These are phyloP conservation scores for Mormoops blainvillei DNA, from an alignment of 2,113 vertebrate genomes.

Conservation along the genomic window DNA sequence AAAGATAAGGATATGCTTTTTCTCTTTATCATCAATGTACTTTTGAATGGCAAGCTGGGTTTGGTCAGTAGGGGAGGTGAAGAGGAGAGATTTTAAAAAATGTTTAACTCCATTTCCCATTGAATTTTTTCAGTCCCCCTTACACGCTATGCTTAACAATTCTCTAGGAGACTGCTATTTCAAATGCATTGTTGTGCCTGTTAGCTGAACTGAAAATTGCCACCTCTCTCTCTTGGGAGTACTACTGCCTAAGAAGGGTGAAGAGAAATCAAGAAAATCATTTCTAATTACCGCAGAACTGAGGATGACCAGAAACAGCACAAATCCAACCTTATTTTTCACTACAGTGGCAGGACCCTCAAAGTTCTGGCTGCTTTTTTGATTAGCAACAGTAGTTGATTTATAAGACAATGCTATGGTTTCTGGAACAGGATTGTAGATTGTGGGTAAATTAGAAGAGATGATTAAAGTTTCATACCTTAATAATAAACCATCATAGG, in stretches of 20 bases:
- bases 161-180: slow-evolving; percentile 52
- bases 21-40: slow-evolving; percentile 1
- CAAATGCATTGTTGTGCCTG: slow-evolving; percentile 26
- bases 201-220: slow-evolving; percentile 58
- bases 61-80: neutral
- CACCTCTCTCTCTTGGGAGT: slow-evolving; percentile 59
- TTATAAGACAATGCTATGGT: slow-evolving; percentile 54
- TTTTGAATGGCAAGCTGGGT: neutral
- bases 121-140: slow-evolving; percentile 39
- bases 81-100: neutral
- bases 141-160: slow-evolving; percentile 24
- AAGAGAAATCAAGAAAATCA: slow-evolving; percentile 62
- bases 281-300: slow-evolving; percentile 71
- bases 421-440: slow-evolving; percentile 57
- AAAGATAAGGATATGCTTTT: neutral
- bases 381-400: slow-evolving; percentile 34
- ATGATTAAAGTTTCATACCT: slow-evolving; percentile 66
- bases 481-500: slow-evolving; percentile 54
- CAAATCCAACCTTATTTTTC: slow-evolving; percentile 60
- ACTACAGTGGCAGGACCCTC: neutral
- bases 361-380: neutral
- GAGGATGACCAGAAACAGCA: slow-evolving; percentile 58
- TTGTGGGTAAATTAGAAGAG: slow-evolving; percentile 17
- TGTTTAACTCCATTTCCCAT: slow-evolving; percentile 25
- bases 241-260: slow-evolving; percentile 29